Base-by-base conservation (phyloP, 2,113 vertebrate species). In the Eptesicus fuscus region DNA sequence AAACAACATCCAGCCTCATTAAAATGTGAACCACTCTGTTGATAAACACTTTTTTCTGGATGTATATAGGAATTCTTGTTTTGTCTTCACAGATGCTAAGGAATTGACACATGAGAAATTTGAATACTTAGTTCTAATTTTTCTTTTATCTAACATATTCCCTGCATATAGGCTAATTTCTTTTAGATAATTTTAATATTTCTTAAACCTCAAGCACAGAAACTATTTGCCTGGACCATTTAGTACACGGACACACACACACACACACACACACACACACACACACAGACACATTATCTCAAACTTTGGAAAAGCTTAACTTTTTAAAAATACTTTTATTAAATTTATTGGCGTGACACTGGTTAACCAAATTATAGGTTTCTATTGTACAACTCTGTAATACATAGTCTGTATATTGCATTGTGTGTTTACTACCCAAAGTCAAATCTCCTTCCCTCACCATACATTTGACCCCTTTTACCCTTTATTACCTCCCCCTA, bases 1-100 rank as follows among this genome's bases (percentile, higher is more conserved):
- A 91, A 95, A 77, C 70, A 96, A 91, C 91, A 95, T 59, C 35
- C 49, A 85, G 79, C 82, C 42, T 91, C 37, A 56, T 32, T n/a
- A 80, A 94, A 89, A 95, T n/a, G 84, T 61, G 18, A 30, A 28
- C 32, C 16, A 82, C n/a, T 86, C 28, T 78, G 61, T 80, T 0
- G 83, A 79, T 35, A 90, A 87, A 76, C 22, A 83, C 40, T 77
- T 92, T 67, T 67, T 18, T 59, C 61, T 22, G 25, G 56, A 77
- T 40, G 74, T 67, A 40, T 17, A n/a, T 32, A 37, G 30, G 28
- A 71, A 78, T 88, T 67, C 59, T 77, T 88, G 7, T 69, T 73
- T 49, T 76, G 67, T 69, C 49, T 93, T 92, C 77, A 83, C 44
- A 87, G 61, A 61, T 47, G 42, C 59, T 80, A 51, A 93, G 32